A percentile compares a stretch with the other conserved stretches of the same genome.
Evolutionary conservation across 2,797 vertebrate genomes (phyloP).

Genomic region (Pogonophryne albipinna): DNA sequence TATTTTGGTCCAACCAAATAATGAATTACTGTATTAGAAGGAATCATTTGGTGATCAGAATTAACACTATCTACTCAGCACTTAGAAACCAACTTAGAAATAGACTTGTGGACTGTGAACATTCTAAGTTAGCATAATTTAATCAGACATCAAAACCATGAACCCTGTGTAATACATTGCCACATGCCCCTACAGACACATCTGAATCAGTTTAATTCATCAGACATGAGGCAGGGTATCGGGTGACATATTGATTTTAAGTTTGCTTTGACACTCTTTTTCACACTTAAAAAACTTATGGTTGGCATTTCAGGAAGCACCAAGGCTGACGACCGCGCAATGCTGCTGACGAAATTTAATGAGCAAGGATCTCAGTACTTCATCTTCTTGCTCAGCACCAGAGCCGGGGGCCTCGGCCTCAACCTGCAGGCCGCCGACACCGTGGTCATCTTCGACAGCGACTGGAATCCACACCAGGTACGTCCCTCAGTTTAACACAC

Average conservation of each 20-base stretch:
- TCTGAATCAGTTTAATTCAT: slow-evolving; percentile 5
- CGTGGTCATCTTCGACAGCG: slow-evolving; percentile 97
- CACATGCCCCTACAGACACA: background rate
- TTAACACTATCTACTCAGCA: background rate
- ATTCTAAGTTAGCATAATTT: background rate
- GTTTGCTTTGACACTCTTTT: background rate
- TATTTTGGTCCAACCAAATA: background rate
- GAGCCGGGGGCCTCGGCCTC: slow-evolving; percentile 95
- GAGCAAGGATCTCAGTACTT: slow-evolving; percentile 94
- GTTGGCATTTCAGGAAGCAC: slow-evolving; percentile 89
- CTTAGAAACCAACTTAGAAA: background rate
- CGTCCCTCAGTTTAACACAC: background rate
- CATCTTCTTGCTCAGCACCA: slow-evolving; percentile 96
- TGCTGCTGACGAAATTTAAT: slow-evolving; percentile 95
- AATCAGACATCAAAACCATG: background rate
- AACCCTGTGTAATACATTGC: background rate
- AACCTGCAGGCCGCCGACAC: slow-evolving; percentile 99
- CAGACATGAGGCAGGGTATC: background rate
- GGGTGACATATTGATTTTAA: background rate
- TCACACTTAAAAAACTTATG: background rate
- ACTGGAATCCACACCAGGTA: slow-evolving; percentile 99
- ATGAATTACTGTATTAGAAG: background rate
- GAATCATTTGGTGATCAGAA: background rate
- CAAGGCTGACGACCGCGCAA: slow-evolving; percentile 94
- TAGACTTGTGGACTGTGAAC: background rate